Percentiles rank a stretch among this genome's conserved stretches.
phyloP scores from a whole-genome alignment of 53 echinoderm and acorn worm species.

The Glandiceps talaboti region DNA sequence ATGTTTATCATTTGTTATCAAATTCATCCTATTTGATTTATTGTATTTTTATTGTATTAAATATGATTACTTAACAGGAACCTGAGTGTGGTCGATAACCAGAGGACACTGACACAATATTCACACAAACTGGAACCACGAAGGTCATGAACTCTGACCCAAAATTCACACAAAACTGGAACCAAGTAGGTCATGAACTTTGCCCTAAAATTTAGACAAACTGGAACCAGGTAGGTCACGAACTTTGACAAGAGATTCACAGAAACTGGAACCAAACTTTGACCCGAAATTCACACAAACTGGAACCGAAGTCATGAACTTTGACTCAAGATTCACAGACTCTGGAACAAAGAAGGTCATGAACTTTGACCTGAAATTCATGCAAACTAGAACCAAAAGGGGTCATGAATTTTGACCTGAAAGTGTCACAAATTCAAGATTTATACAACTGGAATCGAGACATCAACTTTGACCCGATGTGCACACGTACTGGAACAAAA shows the following conservation, averaged over 20 bases:
- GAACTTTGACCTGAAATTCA: background rate
- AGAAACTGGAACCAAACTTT: too few relatives aligned
- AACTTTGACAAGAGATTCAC: too few relatives aligned
- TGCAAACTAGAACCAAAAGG: background rate
- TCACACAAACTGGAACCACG: slow-evolving; percentile 82
- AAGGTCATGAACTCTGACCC: slow-evolving; percentile 36
- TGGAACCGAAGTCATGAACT: too few relatives aligned
- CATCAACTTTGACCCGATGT: too few relatives aligned
- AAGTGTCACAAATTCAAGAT: background rate
- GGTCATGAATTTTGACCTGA: background rate
- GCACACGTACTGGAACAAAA: too few relatives aligned
- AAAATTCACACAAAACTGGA: background rate
- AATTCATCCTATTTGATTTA: too few relatives aligned
- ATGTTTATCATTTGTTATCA: too few relatives aligned
- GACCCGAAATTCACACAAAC: too few relatives aligned
- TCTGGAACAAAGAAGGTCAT: slow-evolving; percentile 74
- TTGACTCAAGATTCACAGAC: slow-evolving; percentile 75
- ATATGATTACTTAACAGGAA: slow-evolving; percentile 26
- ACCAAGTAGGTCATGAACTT: background rate
- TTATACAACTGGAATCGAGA: too few relatives aligned
- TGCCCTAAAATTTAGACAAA: background rate
- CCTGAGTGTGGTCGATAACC: slow-evolving; percentile 84
- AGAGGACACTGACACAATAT: slow-evolving; percentile 59
- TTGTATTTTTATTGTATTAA: too few relatives aligned
- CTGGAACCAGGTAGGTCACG: too few relatives aligned